Evolutionary conservation across 2,113 vertebrate genomes (phyloP).

Genomic region (Polypterus senegalus): DNA sequence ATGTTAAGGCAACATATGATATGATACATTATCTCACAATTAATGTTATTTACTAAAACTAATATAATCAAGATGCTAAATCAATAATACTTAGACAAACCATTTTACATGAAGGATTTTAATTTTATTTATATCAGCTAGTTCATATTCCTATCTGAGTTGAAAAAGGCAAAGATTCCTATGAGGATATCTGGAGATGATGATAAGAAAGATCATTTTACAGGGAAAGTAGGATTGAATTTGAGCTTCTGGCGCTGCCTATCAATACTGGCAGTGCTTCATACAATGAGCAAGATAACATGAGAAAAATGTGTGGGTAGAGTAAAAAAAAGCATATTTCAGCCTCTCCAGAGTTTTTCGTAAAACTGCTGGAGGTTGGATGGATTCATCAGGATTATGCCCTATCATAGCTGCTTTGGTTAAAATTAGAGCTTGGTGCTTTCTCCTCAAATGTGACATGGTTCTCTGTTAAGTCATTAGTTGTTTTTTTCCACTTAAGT

Average conservation of each 20-base stretch:
- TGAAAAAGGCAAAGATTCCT: slow-evolving; percentile 1
- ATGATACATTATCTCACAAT: too few relatives aligned
- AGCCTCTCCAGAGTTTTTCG: too few relatives aligned
- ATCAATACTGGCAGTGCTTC: not conserved
- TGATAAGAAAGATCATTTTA: not conserved
- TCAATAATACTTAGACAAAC: not conserved
- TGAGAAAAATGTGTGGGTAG: not conserved
- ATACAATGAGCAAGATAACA: not conserved
- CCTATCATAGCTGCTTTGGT: too few relatives aligned
- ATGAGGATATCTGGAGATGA: not conserved
- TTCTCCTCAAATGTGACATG: too few relatives aligned
- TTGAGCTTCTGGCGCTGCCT: not conserved
- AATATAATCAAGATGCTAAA: not conserved
- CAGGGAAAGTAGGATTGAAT: not conserved
- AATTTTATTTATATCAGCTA: not conserved
- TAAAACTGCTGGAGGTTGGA: too few relatives aligned
- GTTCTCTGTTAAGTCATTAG: too few relatives aligned
- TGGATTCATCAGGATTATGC: too few relatives aligned
- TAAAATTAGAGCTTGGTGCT: too few relatives aligned
- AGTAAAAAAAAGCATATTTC: too few relatives aligned
- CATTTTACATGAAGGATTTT: slow-evolving; percentile 1
- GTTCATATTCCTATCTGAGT: not conserved
- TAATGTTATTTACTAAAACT: not conserved
- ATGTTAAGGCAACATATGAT: too few relatives aligned
- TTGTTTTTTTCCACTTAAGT: too few relatives aligned